Evolutionary conservation across 2,888 invertebrate species (phyloP).

Genomic region (Cephus pulcher): DNA sequence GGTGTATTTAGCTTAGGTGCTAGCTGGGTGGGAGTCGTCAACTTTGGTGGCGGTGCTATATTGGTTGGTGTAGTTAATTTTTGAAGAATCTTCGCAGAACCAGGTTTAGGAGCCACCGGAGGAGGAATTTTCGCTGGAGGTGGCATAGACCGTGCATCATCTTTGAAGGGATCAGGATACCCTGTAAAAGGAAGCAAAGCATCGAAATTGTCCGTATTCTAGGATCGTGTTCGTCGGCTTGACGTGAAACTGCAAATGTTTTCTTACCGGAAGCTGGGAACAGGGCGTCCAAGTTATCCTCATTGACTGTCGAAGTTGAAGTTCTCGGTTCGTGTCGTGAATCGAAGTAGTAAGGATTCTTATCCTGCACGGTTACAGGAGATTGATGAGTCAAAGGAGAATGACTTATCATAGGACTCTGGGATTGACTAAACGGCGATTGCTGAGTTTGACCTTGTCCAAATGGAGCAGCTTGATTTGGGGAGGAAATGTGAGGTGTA

Average conservation of each 20-base stretch:
- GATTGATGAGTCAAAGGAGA: constrained; percentile 59
- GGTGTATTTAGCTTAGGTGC: constrained; percentile 47
- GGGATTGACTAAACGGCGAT: constrained; percentile 54
- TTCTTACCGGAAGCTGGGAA: constrained; percentile 72
- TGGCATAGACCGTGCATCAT: constrained; percentile 64
- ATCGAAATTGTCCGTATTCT: not conserved
- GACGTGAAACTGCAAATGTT: not conserved
- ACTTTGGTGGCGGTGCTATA: constrained; percentile 57
- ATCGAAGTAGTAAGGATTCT: constrained; percentile 56
- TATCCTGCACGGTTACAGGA: constrained; percentile 60
- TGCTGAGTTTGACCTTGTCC: constrained; percentile 44
- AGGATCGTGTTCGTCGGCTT: not conserved
- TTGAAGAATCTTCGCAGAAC: constrained; percentile 47
- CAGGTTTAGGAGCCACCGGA: constrained; percentile 58
- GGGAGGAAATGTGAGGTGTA: constrained; percentile 52
- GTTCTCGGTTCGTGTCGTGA: constrained; percentile 41
- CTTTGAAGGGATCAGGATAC: constrained; percentile 80
- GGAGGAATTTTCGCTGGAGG: constrained; percentile 59
- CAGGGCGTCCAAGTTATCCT: constrained; percentile 71
- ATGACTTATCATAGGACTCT: constrained; percentile 56
- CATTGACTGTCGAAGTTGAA: constrained; percentile 37
- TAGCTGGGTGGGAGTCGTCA: constrained; percentile 42
- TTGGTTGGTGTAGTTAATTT: constrained; percentile 52
- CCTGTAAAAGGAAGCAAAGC: constrained; percentile 50
- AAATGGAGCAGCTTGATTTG: constrained; percentile 51